Evolutionary conservation across 2,797 vertebrate genomes (phyloP), one percentile per base, ranked within the genome.

Genomic region (Rhinogobio ventralis): DNA sequence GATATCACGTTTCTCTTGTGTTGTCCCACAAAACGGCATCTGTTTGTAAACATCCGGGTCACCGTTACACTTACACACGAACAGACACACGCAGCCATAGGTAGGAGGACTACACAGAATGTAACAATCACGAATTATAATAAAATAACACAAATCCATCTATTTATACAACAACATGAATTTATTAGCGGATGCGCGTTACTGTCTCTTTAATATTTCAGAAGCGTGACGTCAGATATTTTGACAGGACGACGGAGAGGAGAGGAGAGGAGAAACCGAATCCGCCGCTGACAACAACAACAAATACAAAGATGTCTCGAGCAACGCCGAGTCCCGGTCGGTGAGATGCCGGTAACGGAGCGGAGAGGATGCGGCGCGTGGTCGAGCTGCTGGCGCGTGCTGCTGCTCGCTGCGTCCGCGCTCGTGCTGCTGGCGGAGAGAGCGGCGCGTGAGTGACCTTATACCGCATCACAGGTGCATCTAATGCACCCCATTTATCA

Each of bases 351-450:
- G 67, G 53, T 79, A 79, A 60, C 67, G 19, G 75, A 49, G 23
- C 82, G 82, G 51, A 79, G 30, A 9, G 93, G 91, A 90, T 92
- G 84, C 92, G 93, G 15, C 93, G 95, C 90, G 94, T 94, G 94
- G 89, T 92, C 36, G 94, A 93, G 30, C 55, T 92, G 93, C 91
- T 96, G 94, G 91, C 95, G 96, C 89, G 93, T 94, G 89, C 75
- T 86, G 30, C 94, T 96, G 82, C 90, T 95, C 89, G 93, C 91
- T 77, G 93, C 73, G 88, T 95, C 95, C 85, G 95, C 93, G 89
- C 91, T 96, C 87, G 91, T 96, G 10, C 94, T 95, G 82, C 89
- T 94, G 89, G 94, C 94, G 87, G 95, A 96, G 87, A 91, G 95
- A 92, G 93, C 86, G 90, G 91, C 94, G 88, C 93, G 95, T 96